phyloP scores from a whole-genome alignment of 2,113 vertebrate genomes.

The Engystomops pustulosus region DNA sequence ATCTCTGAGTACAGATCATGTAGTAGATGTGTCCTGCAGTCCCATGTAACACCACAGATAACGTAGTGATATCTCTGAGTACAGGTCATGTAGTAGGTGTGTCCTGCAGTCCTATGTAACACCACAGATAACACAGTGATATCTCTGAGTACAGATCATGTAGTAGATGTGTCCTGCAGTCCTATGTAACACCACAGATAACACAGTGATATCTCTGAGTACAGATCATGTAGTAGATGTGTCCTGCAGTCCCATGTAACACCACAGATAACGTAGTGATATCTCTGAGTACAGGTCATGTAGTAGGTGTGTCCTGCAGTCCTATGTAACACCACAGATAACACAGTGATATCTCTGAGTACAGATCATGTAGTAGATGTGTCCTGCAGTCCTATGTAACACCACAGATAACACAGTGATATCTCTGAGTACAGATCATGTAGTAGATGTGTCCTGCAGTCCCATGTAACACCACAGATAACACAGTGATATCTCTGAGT shows the following conservation, averaged over 20 bases:
- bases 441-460: neutral
- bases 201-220: too few species aligned
- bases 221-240: too few species aligned
- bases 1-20: neutral
- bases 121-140: neutral
- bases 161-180: neutral
- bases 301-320: neutral
- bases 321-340: neutral
- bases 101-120: neutral
- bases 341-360: too few species aligned
- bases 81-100: neutral
- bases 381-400: too few species aligned
- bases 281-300: too few species aligned
- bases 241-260: too few species aligned
- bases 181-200: neutral
- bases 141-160: neutral
- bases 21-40: neutral
- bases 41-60: neutral
- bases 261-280: neutral
- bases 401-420: neutral
- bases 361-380: too few species aligned
- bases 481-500: too few species aligned
- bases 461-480: neutral
- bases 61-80: neutral
- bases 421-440: too few species aligned